These are phyloP conservation scores for Calliscelio sp. DNA, from an alignment of 2,888 invertebrate species.

Conservation along the genomic window DNA sequence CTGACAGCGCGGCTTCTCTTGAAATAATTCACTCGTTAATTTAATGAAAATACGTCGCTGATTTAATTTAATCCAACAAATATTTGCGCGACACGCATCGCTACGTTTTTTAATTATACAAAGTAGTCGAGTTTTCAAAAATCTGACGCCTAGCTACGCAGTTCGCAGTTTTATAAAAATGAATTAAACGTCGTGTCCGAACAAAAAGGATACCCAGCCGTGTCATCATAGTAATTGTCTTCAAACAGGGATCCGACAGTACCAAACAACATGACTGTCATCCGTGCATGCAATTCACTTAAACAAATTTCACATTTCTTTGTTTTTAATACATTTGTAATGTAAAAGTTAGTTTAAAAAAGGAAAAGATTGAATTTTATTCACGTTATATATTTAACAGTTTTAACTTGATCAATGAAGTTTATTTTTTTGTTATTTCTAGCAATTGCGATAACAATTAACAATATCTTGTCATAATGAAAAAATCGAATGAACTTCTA, in stretches of 20 bases:
- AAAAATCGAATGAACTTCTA: too few species aligned
- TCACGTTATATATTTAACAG: too few species aligned
- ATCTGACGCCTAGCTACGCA: neutral
- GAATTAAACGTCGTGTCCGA: conserved; percentile 13
- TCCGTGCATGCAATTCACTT: too few species aligned
- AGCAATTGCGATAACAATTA: too few species aligned
- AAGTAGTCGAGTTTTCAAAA: conserved; percentile 15
- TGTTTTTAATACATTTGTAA: too few species aligned
- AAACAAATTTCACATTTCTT: neutral
- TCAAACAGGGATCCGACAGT: conserved; percentile 27
- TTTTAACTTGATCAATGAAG: too few species aligned
- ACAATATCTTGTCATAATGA: too few species aligned
- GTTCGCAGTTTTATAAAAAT: conserved; percentile 7
- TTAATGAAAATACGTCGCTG: conserved; percentile 17
- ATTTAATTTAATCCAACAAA: conserved; percentile 26
- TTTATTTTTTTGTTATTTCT: too few species aligned
- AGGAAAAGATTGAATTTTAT: too few species aligned
- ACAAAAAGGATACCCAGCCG: conserved; percentile 21
- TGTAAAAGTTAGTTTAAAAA: too few species aligned
- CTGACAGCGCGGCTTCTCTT: too few species aligned
- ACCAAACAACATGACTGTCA: conserved; percentile 19
- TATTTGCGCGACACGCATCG: neutral
- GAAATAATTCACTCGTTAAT: conserved; percentile 21
- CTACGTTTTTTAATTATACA: conserved; percentile 39
- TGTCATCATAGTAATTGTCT: conserved; percentile 6